Evolutionary conservation across 2,797 vertebrate species (phyloP).

Genomic region (Myotis myotis): DNA sequence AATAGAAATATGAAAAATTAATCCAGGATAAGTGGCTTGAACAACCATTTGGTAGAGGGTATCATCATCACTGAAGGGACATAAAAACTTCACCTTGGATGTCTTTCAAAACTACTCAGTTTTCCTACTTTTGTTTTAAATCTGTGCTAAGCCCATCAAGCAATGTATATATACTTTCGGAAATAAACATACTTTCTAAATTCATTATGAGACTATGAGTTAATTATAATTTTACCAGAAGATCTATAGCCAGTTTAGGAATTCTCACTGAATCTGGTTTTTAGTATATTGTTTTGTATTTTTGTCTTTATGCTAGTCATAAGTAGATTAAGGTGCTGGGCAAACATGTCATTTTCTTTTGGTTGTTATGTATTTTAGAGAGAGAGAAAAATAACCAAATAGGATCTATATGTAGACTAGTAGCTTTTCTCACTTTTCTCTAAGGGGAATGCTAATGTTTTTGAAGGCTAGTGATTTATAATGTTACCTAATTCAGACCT

Average conservation of each 20-base stretch:
- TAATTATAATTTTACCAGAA: conserved; percentile 20
- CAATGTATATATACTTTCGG: not conserved
- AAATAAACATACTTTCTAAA: not conserved
- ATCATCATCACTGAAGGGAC: not conserved
- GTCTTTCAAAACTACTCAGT: not conserved
- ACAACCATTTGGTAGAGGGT: not conserved
- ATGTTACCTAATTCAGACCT: not conserved
- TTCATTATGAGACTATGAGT: not conserved
- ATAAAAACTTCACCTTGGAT: not conserved
- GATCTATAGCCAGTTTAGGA: not conserved
- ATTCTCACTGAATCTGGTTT: not conserved
- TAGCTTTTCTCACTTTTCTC: not conserved
- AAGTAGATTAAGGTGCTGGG: not conserved
- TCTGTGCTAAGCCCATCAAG: not conserved
- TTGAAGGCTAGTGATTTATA: not conserved
- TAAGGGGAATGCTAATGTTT: not conserved
- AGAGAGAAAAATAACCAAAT: not conserved
- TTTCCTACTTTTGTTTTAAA: not conserved
- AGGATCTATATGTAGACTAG: not conserved
- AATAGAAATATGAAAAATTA: not conserved
- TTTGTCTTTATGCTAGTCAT: not conserved
- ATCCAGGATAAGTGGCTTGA: not conserved
- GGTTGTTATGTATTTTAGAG: not conserved
- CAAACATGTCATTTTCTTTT: conserved; percentile 44
- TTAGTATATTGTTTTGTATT: not conserved